Percentiles rank a stretch among this genome's conserved stretches.
Evolutionary conservation across 2,797 vertebrate species (phyloP).

Genomic region (Arrhamphus sclerolepis): DNA sequence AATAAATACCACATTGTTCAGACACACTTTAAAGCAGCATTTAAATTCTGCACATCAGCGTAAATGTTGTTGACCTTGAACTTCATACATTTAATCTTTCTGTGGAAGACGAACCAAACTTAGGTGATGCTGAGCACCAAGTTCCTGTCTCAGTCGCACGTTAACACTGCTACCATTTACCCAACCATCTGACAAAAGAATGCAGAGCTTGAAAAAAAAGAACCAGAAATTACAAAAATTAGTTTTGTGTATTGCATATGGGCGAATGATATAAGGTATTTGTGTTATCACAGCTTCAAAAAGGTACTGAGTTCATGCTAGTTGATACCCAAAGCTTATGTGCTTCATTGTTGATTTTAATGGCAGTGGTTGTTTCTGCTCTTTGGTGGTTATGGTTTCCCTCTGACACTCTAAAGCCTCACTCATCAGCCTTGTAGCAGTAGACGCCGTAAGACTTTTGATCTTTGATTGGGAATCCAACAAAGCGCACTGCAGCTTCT

Average conservation of each 20-base stretch:
- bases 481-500: slow-evolving; percentile 90
- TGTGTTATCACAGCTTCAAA: slow-evolving; percentile 90
- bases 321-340: slow-evolving; percentile 55
- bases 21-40: slow-evolving; percentile 35
- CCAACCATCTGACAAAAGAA: slow-evolving; percentile 73
- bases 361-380: slow-evolving; percentile 65
- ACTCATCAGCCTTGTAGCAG: slow-evolving; percentile 87
- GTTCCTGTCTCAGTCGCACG: slow-evolving; percentile 57
- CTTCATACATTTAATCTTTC: slow-evolving; percentile 30
- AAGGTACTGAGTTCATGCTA: slow-evolving; percentile 85
- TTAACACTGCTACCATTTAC: slow-evolving; percentile 46
- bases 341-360: slow-evolving; percentile 51
- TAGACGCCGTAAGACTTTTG: slow-evolving; percentile 94
- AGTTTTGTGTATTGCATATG: slow-evolving; percentile 68
- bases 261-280: slow-evolving; percentile 69
- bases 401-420: slow-evolving; percentile 56
- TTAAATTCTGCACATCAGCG: slow-evolving; percentile 15
- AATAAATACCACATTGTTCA: slow-evolving; percentile 7
- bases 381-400: slow-evolving; percentile 72
- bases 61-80: slow-evolving; percentile 15
- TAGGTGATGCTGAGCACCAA: slow-evolving; percentile 38
- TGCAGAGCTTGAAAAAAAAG: slow-evolving; percentile 74
- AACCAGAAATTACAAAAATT: slow-evolving; percentile 33
- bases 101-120: slow-evolving; percentile 45
- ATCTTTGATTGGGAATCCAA: slow-evolving; percentile 91